phyloP scores from a whole-genome alignment of 2,797 vertebrate genomes.

The Ctenochaetus hawaiiensis region DNA sequence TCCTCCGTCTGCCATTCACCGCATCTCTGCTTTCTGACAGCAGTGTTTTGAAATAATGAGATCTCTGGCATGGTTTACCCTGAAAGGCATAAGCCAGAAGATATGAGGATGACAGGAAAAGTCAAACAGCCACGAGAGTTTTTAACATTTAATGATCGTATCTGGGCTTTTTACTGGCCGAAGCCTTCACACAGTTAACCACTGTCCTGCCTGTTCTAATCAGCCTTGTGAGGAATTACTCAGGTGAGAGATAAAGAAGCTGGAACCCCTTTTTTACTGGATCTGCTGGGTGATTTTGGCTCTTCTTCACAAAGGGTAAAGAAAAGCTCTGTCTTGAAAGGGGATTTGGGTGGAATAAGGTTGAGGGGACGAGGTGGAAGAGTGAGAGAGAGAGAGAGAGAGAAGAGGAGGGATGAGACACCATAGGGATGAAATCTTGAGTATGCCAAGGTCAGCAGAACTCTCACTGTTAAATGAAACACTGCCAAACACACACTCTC shows the following conservation, averaged over 20 bases:
- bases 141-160: slow-evolving; percentile 48
- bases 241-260: slow-evolving; percentile 42
- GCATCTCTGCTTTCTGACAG: slow-evolving; percentile 56
- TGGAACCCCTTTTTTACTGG: not conserved
- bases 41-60: slow-evolving; percentile 61
- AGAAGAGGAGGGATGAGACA: slow-evolving; percentile 55
- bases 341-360: slow-evolving; percentile 46
- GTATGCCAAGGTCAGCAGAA: slow-evolving; percentile 79
- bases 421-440: slow-evolving; percentile 61
- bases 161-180: slow-evolving; percentile 11
- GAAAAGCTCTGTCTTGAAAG: slow-evolving; percentile 34
- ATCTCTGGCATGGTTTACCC: slow-evolving; percentile 38
- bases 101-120: slow-evolving; percentile 62
- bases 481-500: slow-evolving; percentile 37
- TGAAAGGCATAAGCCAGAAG: slow-evolving; percentile 57
- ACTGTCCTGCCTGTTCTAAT: slow-evolving; percentile 42
- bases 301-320: slow-evolving; percentile 36
- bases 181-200: slow-evolving; percentile 12
- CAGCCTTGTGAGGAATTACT: slow-evolving; percentile 30
- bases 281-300: slow-evolving; percentile 33
- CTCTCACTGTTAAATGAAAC: slow-evolving; percentile 65
- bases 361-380: slow-evolving; percentile 12
- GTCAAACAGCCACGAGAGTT: slow-evolving; percentile 58
- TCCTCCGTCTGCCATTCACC: slow-evolving; percentile 47
- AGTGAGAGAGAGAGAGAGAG: slow-evolving; percentile 48